Evolutionary conservation across 2,113 vertebrate genomes (phyloP), one percentile per base, ranked within the genome.

Genomic region (Vulpes lagopus): DNA sequence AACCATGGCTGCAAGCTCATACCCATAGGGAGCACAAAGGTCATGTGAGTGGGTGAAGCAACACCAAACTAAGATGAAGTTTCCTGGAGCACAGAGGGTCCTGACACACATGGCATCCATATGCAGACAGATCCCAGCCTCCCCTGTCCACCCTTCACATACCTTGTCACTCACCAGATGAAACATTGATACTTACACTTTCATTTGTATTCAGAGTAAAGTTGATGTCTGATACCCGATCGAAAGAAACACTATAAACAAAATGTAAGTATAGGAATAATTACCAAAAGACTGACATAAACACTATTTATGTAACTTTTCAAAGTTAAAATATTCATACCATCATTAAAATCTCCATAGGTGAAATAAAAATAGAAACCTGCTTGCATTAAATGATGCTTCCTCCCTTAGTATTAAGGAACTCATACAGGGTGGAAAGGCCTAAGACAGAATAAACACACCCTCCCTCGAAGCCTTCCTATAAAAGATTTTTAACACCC

Each of bases 211-310:
- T 99, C 98, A 99, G 99, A 97, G 99, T 99, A 98, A 99, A 99
- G 99, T 99, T 99, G 99, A 99, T 99, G 99, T 99, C 99, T 98
- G 99, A 99, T 98, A 99, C 99, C 88, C 99, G 99, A 99, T 99
- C 99, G 99, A 99, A 99, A 98, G 99, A 99, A 99, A 99, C 99
- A 99, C 99, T 99, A 99, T 74, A 98, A 99, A 98, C 35, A 95
- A 95, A 97, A 90, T 8, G 79, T 9, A 97, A 95, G 97, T 10
- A 12, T 22, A 96, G n/a, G 76, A 84, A 62, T 0, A 96, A 76
- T 95, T 27, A 88, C 11, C 25, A 38, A 64, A 2, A 49, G 30
- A 43, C 76, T 49, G 25, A 64, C 27, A 55, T 43, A 93, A 89
- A 87, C 8, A 71, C n/a, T 11, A 59, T 10, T 80, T 15, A 59